phyloP scores from a whole-genome alignment of 2,797 vertebrate genomes.

The Numenius phaeopus region DNA sequence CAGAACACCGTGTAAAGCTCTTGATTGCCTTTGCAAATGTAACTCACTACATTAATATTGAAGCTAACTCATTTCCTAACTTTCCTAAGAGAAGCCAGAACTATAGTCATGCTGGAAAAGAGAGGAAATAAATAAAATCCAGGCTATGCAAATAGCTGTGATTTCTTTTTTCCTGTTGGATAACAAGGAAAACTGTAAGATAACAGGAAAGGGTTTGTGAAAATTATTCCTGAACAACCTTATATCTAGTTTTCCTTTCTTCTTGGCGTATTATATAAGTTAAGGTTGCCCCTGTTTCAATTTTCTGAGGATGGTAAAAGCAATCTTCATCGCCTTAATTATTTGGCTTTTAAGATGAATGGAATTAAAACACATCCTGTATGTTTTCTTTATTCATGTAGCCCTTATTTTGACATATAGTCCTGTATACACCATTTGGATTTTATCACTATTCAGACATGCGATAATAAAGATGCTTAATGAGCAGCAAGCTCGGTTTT shows the following conservation, averaged over 20 bases:
- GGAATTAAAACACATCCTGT: not conserved
- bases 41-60: constrained; percentile 34
- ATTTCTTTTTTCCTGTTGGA: not conserved
- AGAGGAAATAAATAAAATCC: constrained; percentile 3
- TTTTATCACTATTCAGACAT: not conserved
- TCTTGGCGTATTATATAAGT: not conserved
- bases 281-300: not conserved
- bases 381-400: not conserved
- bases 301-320: not conserved
- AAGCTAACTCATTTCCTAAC: constrained; percentile 38
- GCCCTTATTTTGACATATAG: not conserved
- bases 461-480: not conserved
- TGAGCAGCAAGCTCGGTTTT: not conserved
- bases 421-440: not conserved
- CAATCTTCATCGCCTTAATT: not conserved
- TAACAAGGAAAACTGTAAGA: not conserved
- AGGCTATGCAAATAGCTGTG: not conserved
- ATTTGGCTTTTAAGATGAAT: not conserved
- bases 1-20: constrained; percentile 40
- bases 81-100: constrained; percentile 8
- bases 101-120: not conserved
- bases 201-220: not conserved
- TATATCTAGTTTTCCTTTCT: not conserved
- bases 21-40: constrained; percentile 15
- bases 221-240: not conserved